Evolutionary conservation across 2,797 vertebrate species (phyloP), one percentile per base, ranked within the genome.

Genomic region (Gallinago solitaria): DNA sequence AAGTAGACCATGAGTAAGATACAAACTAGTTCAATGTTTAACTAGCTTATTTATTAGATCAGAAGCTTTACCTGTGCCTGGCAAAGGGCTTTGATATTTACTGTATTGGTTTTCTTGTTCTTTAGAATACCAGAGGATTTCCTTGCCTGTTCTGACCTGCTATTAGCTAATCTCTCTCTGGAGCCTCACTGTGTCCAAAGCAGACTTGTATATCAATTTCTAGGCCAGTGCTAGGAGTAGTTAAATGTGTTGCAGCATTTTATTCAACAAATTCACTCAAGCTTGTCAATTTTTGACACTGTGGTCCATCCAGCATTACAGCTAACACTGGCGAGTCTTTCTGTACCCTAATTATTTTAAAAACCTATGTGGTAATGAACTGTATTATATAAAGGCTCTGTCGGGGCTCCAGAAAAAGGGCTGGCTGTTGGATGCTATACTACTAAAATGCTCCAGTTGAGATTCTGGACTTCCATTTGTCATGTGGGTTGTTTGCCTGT

Each of bases 171-270:
- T 45, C 69, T 90, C 50, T 69, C 82, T 51, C 23, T 86, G 87
- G 90, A 96, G 67, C 61, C 90, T 37, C 43, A 7, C 57, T 61
- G 30, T 85, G 35, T 60, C 85, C 63, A 39, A 30, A 78, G 33
- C 33, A 95, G 53, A 57, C 24, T 30, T 37, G 59, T 8, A 2
- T 50, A 43, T 64, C 82, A 70, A 32, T 57, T 76, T 32, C 9
- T 14, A 80, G 82, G 53, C 63, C 83, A 19, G 30, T 51, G 32
- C 53, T 59, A 28, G 20, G 45, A 73, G 53, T 32, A 94, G 63
- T 47, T 24, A 92, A 96, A 70, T n/a, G 51, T 41, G 8, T 43
- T 67, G 60, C 86, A 83, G 86, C 37, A 24, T 78, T 90, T 94
- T 61, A 41, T 80, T 69, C 45, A 33, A 50, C 37, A 77, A 60